Evolutionary conservation across 2,113 vertebrate species (phyloP).

Genomic region (Cariama cristata): DNA sequence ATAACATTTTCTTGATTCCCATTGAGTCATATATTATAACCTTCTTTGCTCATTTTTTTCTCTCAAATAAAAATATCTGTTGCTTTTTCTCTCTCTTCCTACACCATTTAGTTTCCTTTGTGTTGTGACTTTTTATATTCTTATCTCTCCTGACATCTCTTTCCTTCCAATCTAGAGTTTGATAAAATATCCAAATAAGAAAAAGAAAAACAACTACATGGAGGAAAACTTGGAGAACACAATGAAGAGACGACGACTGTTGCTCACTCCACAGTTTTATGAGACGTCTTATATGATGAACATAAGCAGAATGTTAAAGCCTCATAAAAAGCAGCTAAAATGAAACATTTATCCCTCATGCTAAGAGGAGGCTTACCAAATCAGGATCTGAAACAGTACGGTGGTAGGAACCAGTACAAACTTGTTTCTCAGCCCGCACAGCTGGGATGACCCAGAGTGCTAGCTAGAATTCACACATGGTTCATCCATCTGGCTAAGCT

Average conservation of each 20-base stretch:
- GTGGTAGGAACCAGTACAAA: not conserved
- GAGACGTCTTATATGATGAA: not conserved
- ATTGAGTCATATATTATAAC: not conserved
- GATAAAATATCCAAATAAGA: not conserved
- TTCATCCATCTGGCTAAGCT: not conserved
- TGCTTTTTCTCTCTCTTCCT: not conserved
- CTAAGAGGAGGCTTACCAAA: not conserved
- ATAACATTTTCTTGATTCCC: not conserved
- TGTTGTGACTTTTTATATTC: not conserved
- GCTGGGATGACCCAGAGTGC: not conserved
- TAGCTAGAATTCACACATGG: not conserved
- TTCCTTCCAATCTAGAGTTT: not conserved
- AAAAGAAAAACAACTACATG: not conserved
- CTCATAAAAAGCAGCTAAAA: not conserved
- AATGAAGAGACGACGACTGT: not conserved
- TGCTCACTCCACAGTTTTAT: not conserved
- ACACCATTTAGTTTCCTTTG: not conserved
- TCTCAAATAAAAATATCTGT: not conserved
- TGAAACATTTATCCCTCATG: not conserved
- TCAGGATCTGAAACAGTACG: not conserved
- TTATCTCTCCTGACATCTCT: not conserved
- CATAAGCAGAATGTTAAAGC: not conserved
- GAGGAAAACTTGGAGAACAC: not conserved
- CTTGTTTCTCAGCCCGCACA: not conserved
- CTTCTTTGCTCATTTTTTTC: not conserved